Evolutionary conservation across 30 jellyfish, hydroid and myxozoan genomes (phyloP), one percentile per base, ranked within the genome.

Genomic region (Aurelia coerulea): DNA sequence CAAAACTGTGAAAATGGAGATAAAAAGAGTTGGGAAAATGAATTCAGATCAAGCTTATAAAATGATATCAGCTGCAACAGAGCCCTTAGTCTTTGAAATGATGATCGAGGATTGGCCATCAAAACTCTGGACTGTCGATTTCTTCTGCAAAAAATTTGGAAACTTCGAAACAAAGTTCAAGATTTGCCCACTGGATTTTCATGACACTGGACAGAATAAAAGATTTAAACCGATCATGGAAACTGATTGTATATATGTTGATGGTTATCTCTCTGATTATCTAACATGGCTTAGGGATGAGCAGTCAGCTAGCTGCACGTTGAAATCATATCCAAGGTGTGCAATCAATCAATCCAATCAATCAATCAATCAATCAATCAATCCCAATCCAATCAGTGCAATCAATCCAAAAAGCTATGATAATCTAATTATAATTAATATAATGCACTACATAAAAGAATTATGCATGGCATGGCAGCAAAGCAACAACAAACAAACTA

Each of bases 71-170:
- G 5, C 64, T 53, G 17, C 73, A 50, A 41, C 32, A 23, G 74
- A 64, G 50, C 98, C 98, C 2, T 8, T 87, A 18, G 87, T 92
- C 0, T 79, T 92, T 52, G 70, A 73, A 34, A 87, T 75, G 73
- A 86, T 80, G 94, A 79, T 92, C 3, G 82, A 72, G n/a, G 74
- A 92, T 16, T 92, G 98, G 98, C 51, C 80, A 68, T 72, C 96
- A 6, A 42, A 86, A 37, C 81, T 74, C 19, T 92, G 98, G 98
- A 72, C 94, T 7, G 66, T 81, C 2, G 81, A 63, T 1, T 62
- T 23, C 39, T 41, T 92, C 60, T 73, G 90, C 32, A 67, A 76
- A 10, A 62, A 33, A 19, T 86, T 69, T 75, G 90, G 91, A 2
- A 59, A 67, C 67, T 37, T 86, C 59, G 49, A 17, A 11, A 85